Percentiles rank a stretch among this genome's conserved stretches.
phyloP scores from a whole-genome alignment of 2,888 invertebrate genomes.

The Lithodes maja region DNA sequence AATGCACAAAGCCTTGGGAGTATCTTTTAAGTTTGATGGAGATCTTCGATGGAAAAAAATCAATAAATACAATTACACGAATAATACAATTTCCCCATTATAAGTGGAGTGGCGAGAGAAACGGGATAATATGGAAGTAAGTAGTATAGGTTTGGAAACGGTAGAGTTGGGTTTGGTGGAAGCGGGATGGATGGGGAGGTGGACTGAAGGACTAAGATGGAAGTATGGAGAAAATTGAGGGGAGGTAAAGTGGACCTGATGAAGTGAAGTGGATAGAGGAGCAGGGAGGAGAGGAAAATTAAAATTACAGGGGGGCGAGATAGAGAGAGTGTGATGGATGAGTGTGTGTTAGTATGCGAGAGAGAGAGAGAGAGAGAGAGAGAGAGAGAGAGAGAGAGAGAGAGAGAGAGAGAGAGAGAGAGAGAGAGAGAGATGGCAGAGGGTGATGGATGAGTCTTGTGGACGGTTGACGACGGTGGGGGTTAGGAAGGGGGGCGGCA shows the following conservation, averaged over 20 bases:
- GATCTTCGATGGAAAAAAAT: too few relatives aligned
- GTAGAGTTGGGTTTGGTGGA: too few relatives aligned
- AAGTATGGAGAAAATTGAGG: background rate
- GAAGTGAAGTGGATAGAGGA: background rate
- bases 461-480: background rate
- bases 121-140: too few relatives aligned
- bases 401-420: background rate
- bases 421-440: background rate
- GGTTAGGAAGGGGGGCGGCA: background rate
- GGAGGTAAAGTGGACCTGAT: background rate
- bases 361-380: background rate
- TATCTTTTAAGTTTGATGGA: too few relatives aligned
- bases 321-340: background rate
- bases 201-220: background rate
- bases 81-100: too few relatives aligned
- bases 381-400: background rate
- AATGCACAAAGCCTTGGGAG: too few relatives aligned
- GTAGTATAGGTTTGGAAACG: too few relatives aligned
- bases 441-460: background rate
- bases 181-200: conserved; percentile 16
- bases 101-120: too few relatives aligned
- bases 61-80: too few relatives aligned
- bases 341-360: background rate
- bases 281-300: background rate
- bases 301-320: background rate